Percentiles rank a stretch among this genome's conserved stretches.
Conservation (phyloP, 2,888 invertebrate species). For the Escarpia spicata region DNA sequence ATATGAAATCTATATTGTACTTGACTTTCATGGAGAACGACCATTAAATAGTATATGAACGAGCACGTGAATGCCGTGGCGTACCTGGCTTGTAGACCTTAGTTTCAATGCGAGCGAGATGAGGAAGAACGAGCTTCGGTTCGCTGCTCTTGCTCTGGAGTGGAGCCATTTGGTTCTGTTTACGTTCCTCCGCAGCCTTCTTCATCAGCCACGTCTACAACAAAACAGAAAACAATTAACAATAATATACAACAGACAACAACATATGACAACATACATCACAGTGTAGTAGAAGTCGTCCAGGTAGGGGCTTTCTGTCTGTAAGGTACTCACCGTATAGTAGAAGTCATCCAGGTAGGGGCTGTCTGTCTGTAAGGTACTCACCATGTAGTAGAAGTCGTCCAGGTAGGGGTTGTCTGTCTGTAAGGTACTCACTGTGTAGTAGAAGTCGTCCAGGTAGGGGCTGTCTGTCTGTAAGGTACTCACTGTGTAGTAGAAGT, state of each 20-base stretch:
- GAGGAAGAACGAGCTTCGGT: conserved; percentile 63
- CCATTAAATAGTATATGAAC: background rate
- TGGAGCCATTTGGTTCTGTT: conserved; percentile 35
- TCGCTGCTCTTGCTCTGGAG: conserved; percentile 43
- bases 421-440: conserved; percentile 81
- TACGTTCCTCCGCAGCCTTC: conserved; percentile 53
- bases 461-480: conserved; percentile 89
- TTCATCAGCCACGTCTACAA: conserved; percentile 63
- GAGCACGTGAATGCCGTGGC: background rate
- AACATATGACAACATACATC: conserved; percentile 53
- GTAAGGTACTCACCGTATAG: conserved; percentile 67
- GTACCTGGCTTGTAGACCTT: conserved; percentile 65
- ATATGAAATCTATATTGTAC: too few relatives aligned
- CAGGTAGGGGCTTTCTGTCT: conserved; percentile 93
- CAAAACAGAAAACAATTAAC: conserved; percentile 17
- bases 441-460: conserved; percentile 96
- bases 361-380: conserved; percentile 46
- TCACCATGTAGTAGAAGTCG: conserved; percentile 94
- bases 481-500: conserved; percentile 92
- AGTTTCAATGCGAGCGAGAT: conserved; percentile 60
- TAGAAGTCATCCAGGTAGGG: background rate
- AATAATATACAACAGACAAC: background rate
- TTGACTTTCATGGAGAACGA: background rate
- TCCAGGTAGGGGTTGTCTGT: conserved; percentile 95
- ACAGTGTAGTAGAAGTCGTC: conserved; percentile 98